These are phyloP conservation scores for Bombyx mandarina DNA, from an alignment of 1,140 invertebrate genomes.

Conservation along the genomic window DNA sequence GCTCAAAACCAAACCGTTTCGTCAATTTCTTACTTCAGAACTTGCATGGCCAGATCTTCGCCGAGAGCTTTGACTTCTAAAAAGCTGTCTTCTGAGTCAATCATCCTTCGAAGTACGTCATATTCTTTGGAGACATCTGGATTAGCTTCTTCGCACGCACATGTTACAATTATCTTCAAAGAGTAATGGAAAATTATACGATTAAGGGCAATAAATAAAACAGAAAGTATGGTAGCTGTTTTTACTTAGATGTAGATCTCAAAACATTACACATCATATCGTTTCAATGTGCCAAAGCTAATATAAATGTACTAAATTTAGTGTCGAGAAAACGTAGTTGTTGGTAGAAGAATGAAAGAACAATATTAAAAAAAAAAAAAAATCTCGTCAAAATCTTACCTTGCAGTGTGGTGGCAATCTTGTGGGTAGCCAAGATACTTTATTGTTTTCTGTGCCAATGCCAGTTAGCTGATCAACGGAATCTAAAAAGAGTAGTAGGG, in stretches of 20 bases:
- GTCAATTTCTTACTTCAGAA: slow-evolving; percentile 79
- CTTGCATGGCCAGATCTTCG: slow-evolving; percentile 93
- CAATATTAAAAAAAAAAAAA: too few relatives aligned
- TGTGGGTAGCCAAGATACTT: slow-evolving; percentile 96
- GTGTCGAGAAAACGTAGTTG: too few relatives aligned
- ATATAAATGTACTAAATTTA: too few relatives aligned
- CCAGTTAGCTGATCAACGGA: slow-evolving; percentile 97
- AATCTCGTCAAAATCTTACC: slow-evolving; percentile 72
- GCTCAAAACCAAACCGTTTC: too few relatives aligned
- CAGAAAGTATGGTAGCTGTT: too few relatives aligned
- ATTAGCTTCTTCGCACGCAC: slow-evolving; percentile 89
- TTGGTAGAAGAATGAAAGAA: too few relatives aligned
- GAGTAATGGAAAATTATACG: too few relatives aligned
- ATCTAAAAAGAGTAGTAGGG: slow-evolving; percentile 90
- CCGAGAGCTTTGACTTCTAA: slow-evolving; percentile 93
- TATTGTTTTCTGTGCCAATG: slow-evolving; percentile 90
- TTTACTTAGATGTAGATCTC: too few relatives aligned
- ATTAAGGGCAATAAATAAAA: too few relatives aligned
- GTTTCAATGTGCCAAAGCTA: too few relatives aligned
- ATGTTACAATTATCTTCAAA: slow-evolving; percentile 87
- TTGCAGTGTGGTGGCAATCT: slow-evolving; percentile 91
- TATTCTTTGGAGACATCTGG: slow-evolving; percentile 89
- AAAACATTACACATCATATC: too few relatives aligned
- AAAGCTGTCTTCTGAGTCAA: slow-evolving; percentile 91
- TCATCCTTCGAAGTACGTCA: slow-evolving; percentile 88